These are phyloP conservation scores for Drosophila rubida DNA, from an alignment of 2,888 invertebrate genomes.

Conservation along the genomic window DNA sequence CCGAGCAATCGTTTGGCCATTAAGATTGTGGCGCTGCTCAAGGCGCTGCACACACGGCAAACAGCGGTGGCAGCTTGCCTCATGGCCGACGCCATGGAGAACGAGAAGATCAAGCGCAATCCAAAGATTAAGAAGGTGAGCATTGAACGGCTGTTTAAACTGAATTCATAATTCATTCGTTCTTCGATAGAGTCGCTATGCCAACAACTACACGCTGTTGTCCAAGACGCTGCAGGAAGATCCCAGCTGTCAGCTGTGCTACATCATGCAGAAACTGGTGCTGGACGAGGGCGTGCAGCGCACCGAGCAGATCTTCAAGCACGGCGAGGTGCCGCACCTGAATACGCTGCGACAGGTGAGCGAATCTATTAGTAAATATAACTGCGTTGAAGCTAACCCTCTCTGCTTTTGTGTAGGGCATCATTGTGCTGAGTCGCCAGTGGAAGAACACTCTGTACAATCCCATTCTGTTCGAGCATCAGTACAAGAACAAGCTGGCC, in stretches of 20 bases:
- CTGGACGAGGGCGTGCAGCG: slow-evolving; percentile 90
- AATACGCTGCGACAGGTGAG: slow-evolving; percentile 93
- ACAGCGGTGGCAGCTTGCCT: slow-evolving; percentile 96
- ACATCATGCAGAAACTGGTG: slow-evolving; percentile 93
- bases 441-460: slow-evolving; percentile 99
- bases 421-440: slow-evolving; percentile 97
- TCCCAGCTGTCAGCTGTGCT: slow-evolving; percentile 97
- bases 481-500: slow-evolving; percentile 92
- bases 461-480: slow-evolving; percentile 94
- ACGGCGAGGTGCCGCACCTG: slow-evolving; percentile 93
- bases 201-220: slow-evolving; percentile 92
- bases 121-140: slow-evolving; percentile 84
- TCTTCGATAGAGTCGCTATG: slow-evolving; percentile 91
- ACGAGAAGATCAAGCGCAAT: slow-evolving; percentile 88
- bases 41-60: slow-evolving; percentile 91
- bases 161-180: not conserved
- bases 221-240: slow-evolving; percentile 97
- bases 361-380: not conserved
- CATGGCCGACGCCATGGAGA: slow-evolving; percentile 97
- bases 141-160: not conserved
- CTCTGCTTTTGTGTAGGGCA: slow-evolving; percentile 87
- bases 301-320: slow-evolving; percentile 93
- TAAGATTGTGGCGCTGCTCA: slow-evolving; percentile 91
- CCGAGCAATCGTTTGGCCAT: slow-evolving; percentile 96
- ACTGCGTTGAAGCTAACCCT: not conserved